Evolutionary conservation across 2,888 invertebrate species (phyloP).

Genomic region (Gastrophysa polygoni): DNA sequence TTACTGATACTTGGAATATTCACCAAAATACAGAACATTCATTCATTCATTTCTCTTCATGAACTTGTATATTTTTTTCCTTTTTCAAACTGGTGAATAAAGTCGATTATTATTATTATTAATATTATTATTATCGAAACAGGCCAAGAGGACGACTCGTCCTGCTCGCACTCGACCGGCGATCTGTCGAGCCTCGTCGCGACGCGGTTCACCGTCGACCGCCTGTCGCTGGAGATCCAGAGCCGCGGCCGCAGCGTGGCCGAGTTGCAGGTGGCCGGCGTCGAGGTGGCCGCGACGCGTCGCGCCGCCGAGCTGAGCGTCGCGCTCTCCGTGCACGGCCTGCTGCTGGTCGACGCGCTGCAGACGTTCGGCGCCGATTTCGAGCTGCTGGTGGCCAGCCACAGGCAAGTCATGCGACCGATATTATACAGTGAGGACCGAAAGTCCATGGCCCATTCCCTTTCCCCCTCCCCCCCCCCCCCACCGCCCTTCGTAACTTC

Average conservation of each 20-base stretch:
- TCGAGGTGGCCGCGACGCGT: conserved; percentile 76
- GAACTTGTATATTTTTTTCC: too few species aligned
- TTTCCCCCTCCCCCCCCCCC: too few species aligned
- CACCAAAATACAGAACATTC: too few species aligned
- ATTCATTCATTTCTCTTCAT: too few species aligned
- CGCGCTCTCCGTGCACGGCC: conserved; percentile 87
- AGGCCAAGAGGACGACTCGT: conserved; percentile 57
- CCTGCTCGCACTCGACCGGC: conserved; percentile 60
- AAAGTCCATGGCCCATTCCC: too few species aligned
- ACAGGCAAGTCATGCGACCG: too few species aligned
- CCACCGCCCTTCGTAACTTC: too few species aligned
- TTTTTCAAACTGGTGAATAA: too few species aligned
- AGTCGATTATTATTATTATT: too few species aligned
- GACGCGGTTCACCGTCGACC: conserved; percentile 86
- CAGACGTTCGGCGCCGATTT: conserved; percentile 96
- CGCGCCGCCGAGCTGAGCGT: conserved; percentile 77
- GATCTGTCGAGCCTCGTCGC: conserved; percentile 71
- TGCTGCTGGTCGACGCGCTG: conserved; percentile 91
- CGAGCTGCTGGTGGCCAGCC: conserved; percentile 91
- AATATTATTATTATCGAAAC: too few species aligned
- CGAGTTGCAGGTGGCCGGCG: conserved; percentile 91
- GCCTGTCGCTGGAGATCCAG: conserved; percentile 85
- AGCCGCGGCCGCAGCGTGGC: conserved; percentile 88
- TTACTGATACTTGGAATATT: too few species aligned
- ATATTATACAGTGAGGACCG: too few species aligned